Evolutionary conservation across 2,888 invertebrate species (phyloP), one percentile per base, ranked within the genome.

Genomic region (Philonicus albiceps): DNA sequence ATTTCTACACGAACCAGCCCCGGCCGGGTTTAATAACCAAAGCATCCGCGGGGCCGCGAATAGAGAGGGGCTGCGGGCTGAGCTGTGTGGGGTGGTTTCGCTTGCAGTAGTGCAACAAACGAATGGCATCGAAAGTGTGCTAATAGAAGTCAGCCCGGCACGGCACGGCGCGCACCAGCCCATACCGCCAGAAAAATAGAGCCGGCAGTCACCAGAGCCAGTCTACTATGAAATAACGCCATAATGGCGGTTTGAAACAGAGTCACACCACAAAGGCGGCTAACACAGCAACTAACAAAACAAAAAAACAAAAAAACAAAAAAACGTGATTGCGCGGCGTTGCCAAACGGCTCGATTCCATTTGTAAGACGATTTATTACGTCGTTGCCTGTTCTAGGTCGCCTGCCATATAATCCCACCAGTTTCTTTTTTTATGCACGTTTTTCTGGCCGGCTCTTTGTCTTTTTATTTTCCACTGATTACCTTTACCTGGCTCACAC

Each of bases 351-450:
- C 80, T 53, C 53, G 53, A 53, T 80, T 49, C 53, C 80, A 80
- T 80, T 49, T 80, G 49, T 80, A 53, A 43, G 49, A 64, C 53
- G 80, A 30, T 53, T 80, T 80, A 80, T 80, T 80, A 53, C 49
- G 49, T 53, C 80, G 80, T 80, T 80, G 80, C 80, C 80, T 53
- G 80, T 80, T 80, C 80, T 80, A 80, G 80, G 80, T 80, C 80
- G 80, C 53, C 53, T 80, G 31, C n/a, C 53, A 49, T 53, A 64
- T 64, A 64, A 64, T 64, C 19, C 53, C 64, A 64, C 16, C 19
- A 27, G 13, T 80, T 43, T 43, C 8, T 78, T 43, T 3, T 43
- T 37, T 43, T 22, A 16, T 27, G 27, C 34, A 27, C 78, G 40
- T 78, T 78, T 78, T 78, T 78, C 43, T 27, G 22, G 27, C 49